Evolutionary conservation across 2,888 invertebrate genomes (phyloP).

Genomic region (Platycheirus albimanus): DNA sequence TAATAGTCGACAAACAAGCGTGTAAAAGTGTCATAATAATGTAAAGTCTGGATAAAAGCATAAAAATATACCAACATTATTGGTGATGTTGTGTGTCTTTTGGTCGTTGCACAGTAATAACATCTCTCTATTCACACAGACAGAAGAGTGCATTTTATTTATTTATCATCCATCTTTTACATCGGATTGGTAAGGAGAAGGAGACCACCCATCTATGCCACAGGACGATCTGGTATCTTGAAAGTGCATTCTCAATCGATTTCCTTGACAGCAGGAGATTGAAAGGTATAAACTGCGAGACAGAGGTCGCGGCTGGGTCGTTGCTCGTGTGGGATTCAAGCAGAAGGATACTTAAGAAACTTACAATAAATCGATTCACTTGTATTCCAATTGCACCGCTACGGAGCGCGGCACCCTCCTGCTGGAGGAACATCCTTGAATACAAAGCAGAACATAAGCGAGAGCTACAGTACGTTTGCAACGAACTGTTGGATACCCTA

Average conservation of each 20-base stretch:
- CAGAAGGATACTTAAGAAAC: constrained; percentile 51
- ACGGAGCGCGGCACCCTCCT: constrained; percentile 10
- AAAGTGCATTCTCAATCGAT: constrained; percentile 53
- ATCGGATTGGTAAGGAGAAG: constrained; percentile 5
- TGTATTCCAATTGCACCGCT: constrained; percentile 50
- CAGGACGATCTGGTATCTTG: not conserved
- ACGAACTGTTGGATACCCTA: too few relatives aligned
- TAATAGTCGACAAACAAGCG: constrained; percentile 50
- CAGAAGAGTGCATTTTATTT: constrained; percentile 47
- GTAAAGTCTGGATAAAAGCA: constrained; percentile 6
- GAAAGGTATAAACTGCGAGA: constrained; percentile 8
- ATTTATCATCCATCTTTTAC: constrained; percentile 55
- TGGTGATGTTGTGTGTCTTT: constrained; percentile 23
- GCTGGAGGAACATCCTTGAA: constrained; percentile 39
- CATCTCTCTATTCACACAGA: constrained; percentile 34
- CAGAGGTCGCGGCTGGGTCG: not conserved
- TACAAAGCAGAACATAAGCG: not conserved
- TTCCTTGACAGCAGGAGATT: constrained; percentile 19
- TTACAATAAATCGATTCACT: constrained; percentile 61
- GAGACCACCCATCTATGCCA: not conserved
- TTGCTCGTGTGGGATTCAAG: not conserved
- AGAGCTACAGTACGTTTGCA: too few relatives aligned
- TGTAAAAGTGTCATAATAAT: constrained; percentile 40
- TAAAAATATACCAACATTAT: constrained; percentile 4
- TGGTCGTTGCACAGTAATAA: not conserved